Evolutionary conservation across 2,113 vertebrate species (phyloP).

Genomic region (Azemiops feae): DNA sequence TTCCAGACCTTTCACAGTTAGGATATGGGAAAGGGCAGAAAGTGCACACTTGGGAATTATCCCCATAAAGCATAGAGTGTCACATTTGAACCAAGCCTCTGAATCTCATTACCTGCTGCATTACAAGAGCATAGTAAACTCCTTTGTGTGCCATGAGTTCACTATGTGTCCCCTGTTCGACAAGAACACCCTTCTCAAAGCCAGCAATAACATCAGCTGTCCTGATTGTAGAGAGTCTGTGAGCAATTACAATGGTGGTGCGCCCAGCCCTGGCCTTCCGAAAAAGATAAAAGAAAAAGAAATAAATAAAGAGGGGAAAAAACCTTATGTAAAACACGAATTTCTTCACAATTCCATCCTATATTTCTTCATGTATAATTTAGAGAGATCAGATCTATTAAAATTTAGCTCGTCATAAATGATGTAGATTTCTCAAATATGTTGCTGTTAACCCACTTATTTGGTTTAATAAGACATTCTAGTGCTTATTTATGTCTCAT

Average conservation of each 20-base stretch:
- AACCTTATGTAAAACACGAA: neutral
- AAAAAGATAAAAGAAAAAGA: neutral
- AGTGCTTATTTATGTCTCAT: neutral
- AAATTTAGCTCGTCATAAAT: neutral
- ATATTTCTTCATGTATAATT: too few species aligned
- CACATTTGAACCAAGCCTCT: neutral
- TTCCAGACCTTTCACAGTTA: neutral
- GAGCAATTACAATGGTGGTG: slow-evolving; percentile 79
- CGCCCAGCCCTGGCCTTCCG: slow-evolving; percentile 71
- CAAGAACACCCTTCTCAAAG: slow-evolving; percentile 67
- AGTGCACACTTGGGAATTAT: neutral
- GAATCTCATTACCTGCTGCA: slow-evolving; percentile 68
- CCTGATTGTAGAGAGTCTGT: slow-evolving; percentile 74
- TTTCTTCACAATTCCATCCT: neutral
- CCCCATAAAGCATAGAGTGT: neutral
- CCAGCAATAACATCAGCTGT: slow-evolving; percentile 75
- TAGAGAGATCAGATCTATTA: neutral
- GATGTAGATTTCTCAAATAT: neutral
- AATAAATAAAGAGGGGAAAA: neutral
- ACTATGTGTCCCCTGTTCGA: slow-evolving; percentile 72
- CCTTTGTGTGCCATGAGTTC: slow-evolving; percentile 76
- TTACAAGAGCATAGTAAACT: slow-evolving; percentile 75
- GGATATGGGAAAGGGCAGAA: neutral
- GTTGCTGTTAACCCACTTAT: neutral
- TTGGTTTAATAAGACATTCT: neutral